phyloP scores from a whole-genome alignment of 2,113 vertebrate species.

The Paralichthys olivaceus region DNA sequence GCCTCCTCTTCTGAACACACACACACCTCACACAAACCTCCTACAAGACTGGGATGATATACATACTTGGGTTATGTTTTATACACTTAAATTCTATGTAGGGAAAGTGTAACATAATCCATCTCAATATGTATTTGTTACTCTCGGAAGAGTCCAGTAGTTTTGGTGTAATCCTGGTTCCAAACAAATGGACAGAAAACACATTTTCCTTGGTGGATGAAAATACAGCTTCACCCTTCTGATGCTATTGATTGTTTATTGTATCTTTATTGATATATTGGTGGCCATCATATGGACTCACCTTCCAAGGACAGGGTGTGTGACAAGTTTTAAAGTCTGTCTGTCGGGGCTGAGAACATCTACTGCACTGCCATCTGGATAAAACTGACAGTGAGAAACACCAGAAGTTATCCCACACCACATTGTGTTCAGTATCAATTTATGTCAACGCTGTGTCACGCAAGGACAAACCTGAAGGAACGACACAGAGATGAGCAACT shows the following conservation, averaged over 20 bases:
- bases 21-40: conserved; percentile 54
- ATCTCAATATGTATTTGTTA: not conserved
- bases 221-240: too few relatives aligned
- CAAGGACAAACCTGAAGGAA: conserved; percentile 82
- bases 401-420: not conserved
- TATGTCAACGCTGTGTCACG: conserved; percentile 3
- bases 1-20: conserved; percentile 68
- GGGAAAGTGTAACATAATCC: too few relatives aligned
- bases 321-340: conserved; percentile 73
- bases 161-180: too few relatives aligned
- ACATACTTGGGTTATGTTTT: not conserved
- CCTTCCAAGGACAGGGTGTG: conserved; percentile 83
- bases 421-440: not conserved
- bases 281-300: conserved; percentile 61
- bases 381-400: conserved; percentile 78
- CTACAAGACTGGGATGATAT: conserved; percentile 70
- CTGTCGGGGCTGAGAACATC: conserved; percentile 80
- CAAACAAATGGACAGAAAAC: too few relatives aligned
- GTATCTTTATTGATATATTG: not conserved
- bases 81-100: not conserved
- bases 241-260: not conserved
- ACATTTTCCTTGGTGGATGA: too few relatives aligned
- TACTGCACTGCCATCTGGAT: conserved; percentile 68
- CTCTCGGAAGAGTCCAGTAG: too few relatives aligned
- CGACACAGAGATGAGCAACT: conserved; percentile 76